Evolutionary conservation across 1,140 invertebrate genomes (phyloP), one percentile per base, ranked within the genome.

Genomic region (Brachionus sp.): DNA sequence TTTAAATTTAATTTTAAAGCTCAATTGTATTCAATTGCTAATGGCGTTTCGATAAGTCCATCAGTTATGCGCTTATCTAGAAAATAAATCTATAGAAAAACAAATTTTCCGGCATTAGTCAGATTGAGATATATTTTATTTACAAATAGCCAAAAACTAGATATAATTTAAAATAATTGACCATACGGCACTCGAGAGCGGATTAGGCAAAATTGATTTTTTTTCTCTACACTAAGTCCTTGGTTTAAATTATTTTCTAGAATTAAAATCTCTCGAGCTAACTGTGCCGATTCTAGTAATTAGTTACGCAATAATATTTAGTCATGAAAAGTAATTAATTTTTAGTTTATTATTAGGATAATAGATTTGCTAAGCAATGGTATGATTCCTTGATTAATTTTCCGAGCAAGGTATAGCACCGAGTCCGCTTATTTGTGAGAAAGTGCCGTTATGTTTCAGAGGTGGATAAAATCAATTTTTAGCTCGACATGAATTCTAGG

Each of bases 21-120:
- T 75, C 23, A 25, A 75, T 19, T 25, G 25, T 75, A 75, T 75
- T 75, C 42, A 5, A 46, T 75, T 33, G 70, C 70, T 75, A 75
- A 75, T 75, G 70, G 70, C 70, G n/a, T 75, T 75, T 46, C 42
- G 70, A 75, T 75, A 46, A 75, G 70, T 75, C 70, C 70, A 46
- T 44, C 42, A 70, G 35, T 66, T 66, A 70, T 70, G 9, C 42
- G 35, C 66, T 70, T 70, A 70, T 70, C 66, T 70, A 39, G n/a
- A 39, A 39, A 70, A 39, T 70, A 70, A 70, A 70, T 70, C 66
- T 70, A n/a, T 37, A 70, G 9, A 70, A 70, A 70, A 70, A 37
- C 33, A 70, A 70, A 70, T 75, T 75, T 75, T 44, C 70, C 70
- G 70, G 70, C 37, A 39, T 70, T 70, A 37, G 66, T 9, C n/a